Evolutionary conservation across 1,140 invertebrate genomes (phyloP).

Genomic region (Lasioglossum albipes): DNA sequence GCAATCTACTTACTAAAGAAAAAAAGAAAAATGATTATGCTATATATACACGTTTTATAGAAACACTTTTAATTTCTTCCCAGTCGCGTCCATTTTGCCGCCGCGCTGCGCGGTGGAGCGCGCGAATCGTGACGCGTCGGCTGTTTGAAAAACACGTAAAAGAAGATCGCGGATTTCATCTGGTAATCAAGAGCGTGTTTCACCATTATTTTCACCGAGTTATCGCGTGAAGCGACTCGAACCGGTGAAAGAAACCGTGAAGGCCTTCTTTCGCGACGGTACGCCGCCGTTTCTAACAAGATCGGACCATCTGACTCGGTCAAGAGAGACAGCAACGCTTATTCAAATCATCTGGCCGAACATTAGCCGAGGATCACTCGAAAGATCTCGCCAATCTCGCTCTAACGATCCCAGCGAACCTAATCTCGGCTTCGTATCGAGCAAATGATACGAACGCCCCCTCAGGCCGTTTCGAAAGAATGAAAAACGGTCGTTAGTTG

Average conservation of each 20-base stretch:
- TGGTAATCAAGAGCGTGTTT: conserved; percentile 50
- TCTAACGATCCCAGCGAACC: not conserved
- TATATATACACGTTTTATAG: not conserved
- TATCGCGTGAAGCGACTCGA: conserved; percentile 58
- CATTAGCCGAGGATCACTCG: not conserved
- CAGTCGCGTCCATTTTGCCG: not conserved
- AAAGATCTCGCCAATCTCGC: not conserved
- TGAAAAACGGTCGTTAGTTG: conserved; percentile 23
- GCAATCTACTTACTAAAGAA: too few species aligned
- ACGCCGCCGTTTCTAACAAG: conserved; percentile 5
- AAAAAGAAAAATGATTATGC: too few species aligned
- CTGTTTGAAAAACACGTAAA: not conserved
- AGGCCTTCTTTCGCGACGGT: conserved; percentile 53
- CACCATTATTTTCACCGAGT: conserved; percentile 64
- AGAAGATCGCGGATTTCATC: conserved; percentile 26
- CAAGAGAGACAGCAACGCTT: not conserved
- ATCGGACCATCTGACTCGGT: not conserved
- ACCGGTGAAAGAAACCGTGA: conserved; percentile 58
- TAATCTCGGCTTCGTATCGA: conserved; percentile 7
- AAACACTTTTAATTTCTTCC: not conserved
- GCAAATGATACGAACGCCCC: not conserved
- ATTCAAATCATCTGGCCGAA: not conserved
- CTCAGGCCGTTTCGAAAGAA: conserved; percentile 21
- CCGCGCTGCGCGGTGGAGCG: too few species aligned
- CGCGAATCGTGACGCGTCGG: not conserved